Base-by-base conservation (phyloP, 2,888 invertebrate species). In the Myopa testacea region DNA sequence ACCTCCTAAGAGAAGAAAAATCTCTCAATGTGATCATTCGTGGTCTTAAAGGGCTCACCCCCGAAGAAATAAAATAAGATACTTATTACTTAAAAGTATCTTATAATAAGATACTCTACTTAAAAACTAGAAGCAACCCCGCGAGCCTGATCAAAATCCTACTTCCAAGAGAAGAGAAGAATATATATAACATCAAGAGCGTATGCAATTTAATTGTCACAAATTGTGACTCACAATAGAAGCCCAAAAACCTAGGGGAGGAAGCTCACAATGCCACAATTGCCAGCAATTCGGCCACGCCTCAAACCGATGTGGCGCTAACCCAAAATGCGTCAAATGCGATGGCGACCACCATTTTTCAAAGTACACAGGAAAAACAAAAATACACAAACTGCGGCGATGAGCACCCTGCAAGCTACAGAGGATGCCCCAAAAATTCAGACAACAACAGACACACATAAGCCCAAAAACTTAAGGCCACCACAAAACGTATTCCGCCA, bases 211-310 rank as follows among this genome's bases (percentile, higher is more conserved):
- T 62, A 7, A 62, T 62, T 19, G 62, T 62, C 26, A 62, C n/a
- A n/a, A n/a, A n/a, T n/a, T n/a, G n/a, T n/a, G n/a, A n/a, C n/a
- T n/a, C n/a, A n/a, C 62, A 34, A 3, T 62, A n/a, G 62, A 62
- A n/a, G 62, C 62, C 4, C 62, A 62, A 62, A 62, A 26, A n/a
- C 19, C 62, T 5, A 19, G 62, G 34, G 65, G 65, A 4, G 37
- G 38, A 1, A 7, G 26, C 7, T 12, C 37, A 14, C 65, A 65
- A 16, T 65, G 65, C 0, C 65, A 65, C 34, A 65, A 65, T 7
- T 65, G 65, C 38, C 65, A 65, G 16, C 65, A 65, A 16, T 65
- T 65, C 12, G 65, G 65, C 38, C 65, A 65, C 12, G 65, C 65
- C 34, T 8, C 65, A 3, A 65, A 65, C n/a, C 19, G 62, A 10